Evolutionary conservation across 2,113 vertebrate species (phyloP).

Genomic region (Hemiscyllium ocellatum): DNA sequence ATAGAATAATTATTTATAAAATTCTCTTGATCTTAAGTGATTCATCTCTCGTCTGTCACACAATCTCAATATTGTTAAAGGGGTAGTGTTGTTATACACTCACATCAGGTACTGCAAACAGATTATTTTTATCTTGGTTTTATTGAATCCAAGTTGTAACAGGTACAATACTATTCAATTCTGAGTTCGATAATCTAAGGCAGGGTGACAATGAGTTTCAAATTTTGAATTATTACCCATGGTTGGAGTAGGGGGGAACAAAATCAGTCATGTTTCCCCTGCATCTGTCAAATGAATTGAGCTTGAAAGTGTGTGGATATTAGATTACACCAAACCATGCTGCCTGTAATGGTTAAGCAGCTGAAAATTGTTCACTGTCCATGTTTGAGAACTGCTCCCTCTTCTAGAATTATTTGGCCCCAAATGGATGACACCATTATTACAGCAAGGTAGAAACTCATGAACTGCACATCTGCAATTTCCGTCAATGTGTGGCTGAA

Average conservation of each 20-base stretch:
- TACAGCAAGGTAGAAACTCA: not conserved
- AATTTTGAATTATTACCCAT: not conserved
- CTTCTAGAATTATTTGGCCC: not conserved
- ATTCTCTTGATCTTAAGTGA: conserved; percentile 35
- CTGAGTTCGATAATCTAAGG: not conserved
- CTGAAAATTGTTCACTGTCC: not conserved
- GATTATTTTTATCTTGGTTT: conserved; percentile 23
- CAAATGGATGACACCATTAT: not conserved
- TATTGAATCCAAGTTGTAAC: not conserved
- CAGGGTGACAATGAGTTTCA: not conserved
- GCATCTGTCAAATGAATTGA: not conserved
- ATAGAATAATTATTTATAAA: conserved; percentile 30
- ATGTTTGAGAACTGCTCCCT: not conserved
- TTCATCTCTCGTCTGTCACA: conserved; percentile 22
- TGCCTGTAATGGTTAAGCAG: not conserved
- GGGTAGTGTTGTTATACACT: conserved; percentile 22
- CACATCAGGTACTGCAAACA: not conserved
- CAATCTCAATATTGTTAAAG: conserved; percentile 4
- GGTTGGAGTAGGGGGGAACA: not conserved
- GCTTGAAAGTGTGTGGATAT: not conserved
- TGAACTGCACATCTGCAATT: not conserved
- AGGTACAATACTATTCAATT: not conserved
- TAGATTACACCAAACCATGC: no score
- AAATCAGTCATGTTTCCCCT: not conserved
- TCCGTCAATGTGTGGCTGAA: not conserved